These are phyloP conservation scores for Lithophane socia DNA, from an alignment of 2,888 invertebrate species.

Conservation along the genomic window DNA sequence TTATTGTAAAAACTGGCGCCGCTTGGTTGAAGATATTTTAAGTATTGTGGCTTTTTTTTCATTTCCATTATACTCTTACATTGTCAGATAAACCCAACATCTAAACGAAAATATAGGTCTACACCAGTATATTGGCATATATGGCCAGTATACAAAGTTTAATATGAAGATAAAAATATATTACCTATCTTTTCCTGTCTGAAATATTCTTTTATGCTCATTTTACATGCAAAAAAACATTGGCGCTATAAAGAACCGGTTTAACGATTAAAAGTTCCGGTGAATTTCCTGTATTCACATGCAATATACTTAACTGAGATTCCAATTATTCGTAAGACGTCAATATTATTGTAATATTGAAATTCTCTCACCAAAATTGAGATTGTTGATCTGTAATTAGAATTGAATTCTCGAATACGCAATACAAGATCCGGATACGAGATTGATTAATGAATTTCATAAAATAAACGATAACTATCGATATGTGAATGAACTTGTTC, in stretches of 20 bases:
- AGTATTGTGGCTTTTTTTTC: conserved; percentile 20
- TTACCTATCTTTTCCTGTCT: conserved; percentile 18
- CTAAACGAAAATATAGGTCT: conserved; percentile 2
- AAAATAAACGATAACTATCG: conserved; percentile 43
- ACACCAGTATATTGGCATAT: not conserved
- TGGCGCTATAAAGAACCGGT: conserved; percentile 35
- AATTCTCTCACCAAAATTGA: conserved; percentile 7
- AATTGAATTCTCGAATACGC: conserved; percentile 21
- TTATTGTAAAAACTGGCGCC: conserved; percentile 31
- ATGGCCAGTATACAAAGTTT: not conserved
- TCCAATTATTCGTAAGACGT: conserved; percentile 8
- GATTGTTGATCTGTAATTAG: conserved; percentile 7
- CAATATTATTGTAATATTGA: not conserved
- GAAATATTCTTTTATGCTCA: conserved; percentile 14
- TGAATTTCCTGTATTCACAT: conserved; percentile 45
- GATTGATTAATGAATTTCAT: conserved; percentile 22
- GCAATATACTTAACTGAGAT: conserved; percentile 30
- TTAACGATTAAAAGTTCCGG: conserved; percentile 54
- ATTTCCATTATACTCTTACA: not conserved
- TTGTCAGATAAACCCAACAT: not conserved
- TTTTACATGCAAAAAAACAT: conserved; percentile 28
- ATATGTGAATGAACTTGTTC: conserved; percentile 48
- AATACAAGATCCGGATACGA: conserved; percentile 26
- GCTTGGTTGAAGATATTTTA: conserved; percentile 41
- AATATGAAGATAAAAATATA: conserved; percentile 15